Base-by-base conservation (phyloP, 1,140 invertebrate genomes). In the Hestina assimilis region DNA sequence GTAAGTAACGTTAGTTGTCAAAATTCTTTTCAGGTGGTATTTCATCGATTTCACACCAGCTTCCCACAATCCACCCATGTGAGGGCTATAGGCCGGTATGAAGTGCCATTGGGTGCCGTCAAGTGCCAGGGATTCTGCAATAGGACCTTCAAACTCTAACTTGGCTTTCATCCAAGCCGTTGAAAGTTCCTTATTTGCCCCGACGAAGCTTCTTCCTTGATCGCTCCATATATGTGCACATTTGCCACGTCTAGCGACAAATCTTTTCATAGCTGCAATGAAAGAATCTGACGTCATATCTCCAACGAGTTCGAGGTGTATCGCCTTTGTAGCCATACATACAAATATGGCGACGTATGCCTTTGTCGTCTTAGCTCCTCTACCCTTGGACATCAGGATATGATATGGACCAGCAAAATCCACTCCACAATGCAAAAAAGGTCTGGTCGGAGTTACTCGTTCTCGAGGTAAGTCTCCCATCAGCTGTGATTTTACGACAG, bases 91-190 rank as follows among this genome's bases (percentile, higher is more conserved):
- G 0, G 40, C 28, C 0, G 41, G 41, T 9, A 45, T 33, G 12
- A 54, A 54, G 14, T 54, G 40, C 35, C 35, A 54, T 17, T 54
- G 21, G 1, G 23, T 43, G 5, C 29, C 20, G 9, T 54, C 28
- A 4, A 40, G 6, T 2, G 42, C 53, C 4, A 43, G 20, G 8
- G 17, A 19, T 12, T 56, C 9, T 7, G 17, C 17, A 2, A 56
- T 28, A 1, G 11, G 3, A n/a, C 20, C 33, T 40, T 21, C 17
- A 9, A 50, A 35, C 8, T 40, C 9, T 11, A 48, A 11, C 9
- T 33, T 33, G 3, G 41, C 11, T 15, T 31, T 21, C n/a, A 7
- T n/a, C 41, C 41, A 54, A 0, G 19, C 26, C 14, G 17, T 15
- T 3, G 23, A 3, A 9, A 55, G 15, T 5, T 55, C 53, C 9